phyloP scores from a whole-genome alignment of 2,888 invertebrate species.

The Eretmocerus hayati region DNA sequence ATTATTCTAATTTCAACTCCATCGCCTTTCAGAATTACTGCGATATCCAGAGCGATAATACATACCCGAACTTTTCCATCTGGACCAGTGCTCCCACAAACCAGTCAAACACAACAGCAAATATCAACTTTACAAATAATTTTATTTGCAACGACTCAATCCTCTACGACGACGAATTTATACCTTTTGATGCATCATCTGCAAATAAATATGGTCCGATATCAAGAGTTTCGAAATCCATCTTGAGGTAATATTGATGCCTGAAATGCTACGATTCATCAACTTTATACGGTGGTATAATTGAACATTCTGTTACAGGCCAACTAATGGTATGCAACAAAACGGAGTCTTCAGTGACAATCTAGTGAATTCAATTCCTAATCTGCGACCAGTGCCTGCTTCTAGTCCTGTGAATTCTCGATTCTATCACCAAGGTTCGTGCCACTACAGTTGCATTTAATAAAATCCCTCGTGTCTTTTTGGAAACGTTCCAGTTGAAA shows the following conservation, averaged over 20 bases:
- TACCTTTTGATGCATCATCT: constrained; percentile 60
- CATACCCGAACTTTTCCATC: constrained; percentile 40
- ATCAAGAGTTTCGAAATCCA: constrained; percentile 46
- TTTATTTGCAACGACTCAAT: constrained; percentile 53
- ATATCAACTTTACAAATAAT: constrained; percentile 38
- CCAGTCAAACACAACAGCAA: constrained; percentile 32
- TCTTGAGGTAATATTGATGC: constrained; percentile 35
- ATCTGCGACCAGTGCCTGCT: constrained; percentile 48
- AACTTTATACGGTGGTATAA: too few species aligned
- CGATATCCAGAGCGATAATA: constrained; percentile 35
- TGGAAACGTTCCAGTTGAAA: too few species aligned
- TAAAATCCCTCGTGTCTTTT: too few species aligned
- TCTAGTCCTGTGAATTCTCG: constrained; percentile 48
- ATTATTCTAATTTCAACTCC: too few species aligned
- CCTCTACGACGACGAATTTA: constrained; percentile 58
- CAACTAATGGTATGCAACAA: constrained; percentile 33
- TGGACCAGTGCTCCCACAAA: constrained; percentile 39
- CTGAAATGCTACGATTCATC: too few species aligned
- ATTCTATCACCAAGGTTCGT: constrained; percentile 47
- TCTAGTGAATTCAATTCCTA: constrained; percentile 37
- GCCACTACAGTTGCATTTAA: too few species aligned
- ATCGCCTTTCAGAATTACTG: constrained; percentile 38
- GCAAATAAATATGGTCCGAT: constrained; percentile 66
- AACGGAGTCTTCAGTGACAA: constrained; percentile 41
- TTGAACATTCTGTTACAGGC: not conserved